Conservation (phyloP, 2,113 vertebrate genomes). For the Hippocampus abdominalis region DNA sequence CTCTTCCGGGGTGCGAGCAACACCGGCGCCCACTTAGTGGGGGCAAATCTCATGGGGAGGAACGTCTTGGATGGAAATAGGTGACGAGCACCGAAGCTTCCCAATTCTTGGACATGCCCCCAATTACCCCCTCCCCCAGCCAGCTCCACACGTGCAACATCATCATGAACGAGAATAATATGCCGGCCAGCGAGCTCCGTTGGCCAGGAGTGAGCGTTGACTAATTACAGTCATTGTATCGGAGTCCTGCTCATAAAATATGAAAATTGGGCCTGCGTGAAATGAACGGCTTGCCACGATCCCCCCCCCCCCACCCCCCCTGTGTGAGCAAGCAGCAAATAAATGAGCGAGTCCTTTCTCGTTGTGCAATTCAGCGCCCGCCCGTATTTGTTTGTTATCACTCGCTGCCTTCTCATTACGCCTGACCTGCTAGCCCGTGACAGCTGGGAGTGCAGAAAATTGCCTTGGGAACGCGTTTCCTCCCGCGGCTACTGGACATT, state of each 20-base stretch:
- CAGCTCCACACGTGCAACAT: constrained; percentile 65
- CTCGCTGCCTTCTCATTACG: constrained; percentile 12
- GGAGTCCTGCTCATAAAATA: constrained; percentile 74
- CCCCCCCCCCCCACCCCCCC: constrained; percentile 67
- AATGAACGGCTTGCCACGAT: constrained; percentile 66
- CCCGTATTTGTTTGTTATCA: constrained; percentile 2
- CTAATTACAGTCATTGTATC: constrained; percentile 76
- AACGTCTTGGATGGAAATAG: too few species aligned
- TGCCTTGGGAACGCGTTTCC: constrained; percentile 42
- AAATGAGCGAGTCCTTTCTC: constrained; percentile 59
- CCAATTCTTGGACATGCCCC: constrained; percentile 62
- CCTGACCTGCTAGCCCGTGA: constrained; percentile 35
- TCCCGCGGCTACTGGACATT: not conserved
- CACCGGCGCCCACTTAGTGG: too few species aligned
- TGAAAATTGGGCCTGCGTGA: constrained; percentile 70
- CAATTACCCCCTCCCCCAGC: constrained; percentile 72
- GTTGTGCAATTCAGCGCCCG: constrained; percentile 58
- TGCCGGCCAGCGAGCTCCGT: constrained; percentile 51
- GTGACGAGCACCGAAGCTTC: too few species aligned
- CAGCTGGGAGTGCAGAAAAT: constrained; percentile 47
- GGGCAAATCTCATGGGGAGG: too few species aligned
- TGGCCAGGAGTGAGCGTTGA: constrained; percentile 69
- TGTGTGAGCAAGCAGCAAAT: constrained; percentile 58
- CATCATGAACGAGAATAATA: constrained; percentile 72
- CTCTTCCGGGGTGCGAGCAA: too few species aligned